phyloP scores from a whole-genome alignment of 2,113 vertebrate species.

The Origma solitaria region DNA sequence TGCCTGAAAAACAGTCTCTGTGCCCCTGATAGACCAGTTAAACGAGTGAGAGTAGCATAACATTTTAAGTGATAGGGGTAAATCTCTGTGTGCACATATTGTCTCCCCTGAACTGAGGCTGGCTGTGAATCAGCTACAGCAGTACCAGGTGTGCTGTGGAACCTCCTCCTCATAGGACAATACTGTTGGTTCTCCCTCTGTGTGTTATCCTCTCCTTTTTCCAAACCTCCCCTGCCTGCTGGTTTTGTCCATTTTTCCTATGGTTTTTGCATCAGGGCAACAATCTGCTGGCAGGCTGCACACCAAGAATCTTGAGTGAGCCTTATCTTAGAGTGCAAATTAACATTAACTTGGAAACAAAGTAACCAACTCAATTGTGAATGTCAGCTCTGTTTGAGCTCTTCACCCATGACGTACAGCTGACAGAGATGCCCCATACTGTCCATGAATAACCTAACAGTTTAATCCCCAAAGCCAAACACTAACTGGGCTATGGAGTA shows the following conservation, averaged over 20 bases:
- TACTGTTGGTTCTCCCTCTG: not conserved
- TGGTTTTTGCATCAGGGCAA: not conserved
- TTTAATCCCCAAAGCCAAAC: not conserved
- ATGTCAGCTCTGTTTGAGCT: not conserved
- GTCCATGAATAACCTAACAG: no score
- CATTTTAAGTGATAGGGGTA: not conserved
- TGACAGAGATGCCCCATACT: rapidly evolving
- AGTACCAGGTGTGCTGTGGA: not conserved
- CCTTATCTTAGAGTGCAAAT: not conserved
- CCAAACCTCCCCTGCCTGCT: not conserved
- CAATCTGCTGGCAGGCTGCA: not conserved
- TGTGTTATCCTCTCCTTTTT: not conserved
- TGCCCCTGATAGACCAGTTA: not conserved
- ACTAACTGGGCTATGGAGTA: not conserved
- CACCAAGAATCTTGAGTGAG: not conserved
- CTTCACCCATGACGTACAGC: rapidly evolving
- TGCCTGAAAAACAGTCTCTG: not conserved
- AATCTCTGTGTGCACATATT: not conserved
- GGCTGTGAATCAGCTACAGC: not conserved
- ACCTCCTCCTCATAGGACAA: not conserved
- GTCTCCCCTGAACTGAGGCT: not conserved
- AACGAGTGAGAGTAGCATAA: not conserved
- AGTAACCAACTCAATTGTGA: not conserved
- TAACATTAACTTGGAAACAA: not conserved
- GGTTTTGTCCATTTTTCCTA: not conserved